Percentiles rank a stretch among this genome's conserved stretches.
phyloP scores from a whole-genome alignment of 2,888 invertebrate species.

The Spodoptera littoralis region DNA sequence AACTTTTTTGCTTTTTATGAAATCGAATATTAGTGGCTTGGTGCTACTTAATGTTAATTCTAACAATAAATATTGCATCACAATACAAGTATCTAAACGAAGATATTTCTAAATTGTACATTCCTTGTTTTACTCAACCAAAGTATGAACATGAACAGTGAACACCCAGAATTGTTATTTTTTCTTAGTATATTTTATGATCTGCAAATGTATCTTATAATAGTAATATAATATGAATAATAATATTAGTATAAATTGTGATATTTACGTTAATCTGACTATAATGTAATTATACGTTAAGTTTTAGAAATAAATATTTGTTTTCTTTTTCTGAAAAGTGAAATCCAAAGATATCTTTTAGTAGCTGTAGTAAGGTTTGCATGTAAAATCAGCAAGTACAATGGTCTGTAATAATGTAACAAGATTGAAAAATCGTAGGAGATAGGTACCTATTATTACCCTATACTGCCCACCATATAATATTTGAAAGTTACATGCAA shows the following conservation, averaged over 20 bases:
- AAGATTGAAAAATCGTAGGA: no score
- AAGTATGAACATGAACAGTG: slow-evolving; percentile 39
- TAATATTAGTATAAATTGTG: slow-evolving; percentile 57
- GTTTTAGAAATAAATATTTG: slow-evolving; percentile 73
- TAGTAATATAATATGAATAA: slow-evolving; percentile 42
- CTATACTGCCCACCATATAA: no score
- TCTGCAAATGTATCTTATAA: slow-evolving; percentile 51
- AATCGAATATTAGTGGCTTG: slow-evolving; percentile 43
- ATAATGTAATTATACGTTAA: slow-evolving; percentile 71
- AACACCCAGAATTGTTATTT: slow-evolving; percentile 40
- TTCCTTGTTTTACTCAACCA: slow-evolving; percentile 51
- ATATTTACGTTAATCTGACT: slow-evolving; percentile 60
- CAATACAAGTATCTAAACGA: slow-evolving; percentile 30
- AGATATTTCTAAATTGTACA: slow-evolving; percentile 42
- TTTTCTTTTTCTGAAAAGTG: slow-evolving; percentile 31
- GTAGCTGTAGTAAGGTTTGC: no score
- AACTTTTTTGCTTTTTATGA: slow-evolving; percentile 28
- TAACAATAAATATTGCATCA: slow-evolving; percentile 32
- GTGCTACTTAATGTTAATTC: slow-evolving; percentile 33
- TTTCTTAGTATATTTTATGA: slow-evolving; percentile 56
- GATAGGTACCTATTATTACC: no score
- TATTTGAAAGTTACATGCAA: no score
- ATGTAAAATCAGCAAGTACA: no score
- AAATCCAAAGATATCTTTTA: no score
- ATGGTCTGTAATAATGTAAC: no score